Evolutionary conservation across 1,140 invertebrate species (phyloP), one percentile per base, ranked within the genome.

Genomic region (Zaprionus lachaisei): DNA sequence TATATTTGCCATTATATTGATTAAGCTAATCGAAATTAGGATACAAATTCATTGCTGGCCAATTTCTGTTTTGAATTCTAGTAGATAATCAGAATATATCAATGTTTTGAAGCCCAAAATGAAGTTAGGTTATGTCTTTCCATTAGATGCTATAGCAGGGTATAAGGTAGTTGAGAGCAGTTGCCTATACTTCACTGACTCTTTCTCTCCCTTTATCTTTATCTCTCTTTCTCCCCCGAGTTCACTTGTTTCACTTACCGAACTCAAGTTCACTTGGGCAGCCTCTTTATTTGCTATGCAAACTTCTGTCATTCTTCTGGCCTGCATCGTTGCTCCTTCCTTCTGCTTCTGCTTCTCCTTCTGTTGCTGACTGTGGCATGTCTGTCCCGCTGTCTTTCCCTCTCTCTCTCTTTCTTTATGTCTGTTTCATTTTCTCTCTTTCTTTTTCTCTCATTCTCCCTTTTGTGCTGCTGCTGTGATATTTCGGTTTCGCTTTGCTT

Each of bases 401-500:
- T 44, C 28, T 20, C 2, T 20, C 2, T 47, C 4, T 56, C 37
- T 44, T 4, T 37, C 22, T 54, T 22, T 60, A 31, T 44, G 6
- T 20, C 11, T 58, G 28, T 14, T 34, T 22, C 22, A 34, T 41
- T 60, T 31, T 24, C 9, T 22, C 5, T 22, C 38, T 62, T 34
- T 34, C 22, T 54, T 41, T 60, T 28, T 41, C 7, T 37, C 11
- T 37, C 28, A 37, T 51, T 26, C 12, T 15, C n/a, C 11, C 2
- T 55, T 58, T 31, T 49, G 15, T 41, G 1, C 55, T 38, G 37
- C 14, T 38, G 4, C 37, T 38, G 12, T 38, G 14, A 38, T 38
- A 15, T 38, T 38, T 37, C 34, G 38, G 38, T n/a, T 44, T 47
- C 9, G 31, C 24, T 66, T 72, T 44, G 55, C 24, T 66, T 38